phyloP scores from a whole-genome alignment of 2,113 vertebrate species.

The Paratilapia polleni region DNA sequence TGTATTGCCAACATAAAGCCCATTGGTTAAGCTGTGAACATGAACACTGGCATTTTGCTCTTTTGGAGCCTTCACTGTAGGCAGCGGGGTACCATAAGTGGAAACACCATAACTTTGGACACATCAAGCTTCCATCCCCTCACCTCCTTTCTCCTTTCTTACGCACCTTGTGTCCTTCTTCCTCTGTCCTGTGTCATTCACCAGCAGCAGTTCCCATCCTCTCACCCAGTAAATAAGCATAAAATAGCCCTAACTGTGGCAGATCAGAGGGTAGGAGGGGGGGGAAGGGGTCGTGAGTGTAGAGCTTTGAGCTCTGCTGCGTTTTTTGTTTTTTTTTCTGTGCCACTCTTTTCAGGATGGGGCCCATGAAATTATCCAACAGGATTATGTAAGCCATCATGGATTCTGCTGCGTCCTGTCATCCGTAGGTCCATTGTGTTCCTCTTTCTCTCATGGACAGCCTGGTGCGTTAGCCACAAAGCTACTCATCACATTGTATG shows the following conservation, averaged over 20 bases:
- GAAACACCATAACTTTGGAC: neutral
- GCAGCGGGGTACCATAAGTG: too few species aligned
- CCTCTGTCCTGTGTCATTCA: slow-evolving; percentile 27
- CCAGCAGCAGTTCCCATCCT: slow-evolving; percentile 76
- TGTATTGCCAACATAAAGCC: neutral
- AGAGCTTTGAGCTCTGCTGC: slow-evolving; percentile 49
- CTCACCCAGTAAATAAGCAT: slow-evolving; percentile 87
- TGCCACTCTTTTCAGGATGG: slow-evolving; percentile 74
- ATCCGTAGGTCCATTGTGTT: slow-evolving; percentile 56
- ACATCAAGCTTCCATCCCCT: neutral
- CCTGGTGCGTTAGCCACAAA: slow-evolving; percentile 41
- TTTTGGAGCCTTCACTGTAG: too few species aligned
- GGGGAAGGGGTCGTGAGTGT: slow-evolving; percentile 34
- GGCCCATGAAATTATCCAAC: slow-evolving; percentile 80
- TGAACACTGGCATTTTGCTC: neutral
- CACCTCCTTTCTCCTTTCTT: neutral
- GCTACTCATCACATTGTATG: neutral
- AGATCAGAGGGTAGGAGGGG: slow-evolving; percentile 62
- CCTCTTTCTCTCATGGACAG: neutral
- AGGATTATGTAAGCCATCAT: slow-evolving; percentile 79
- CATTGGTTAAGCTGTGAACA: neutral
- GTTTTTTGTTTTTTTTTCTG: slow-evolving; percentile 49
- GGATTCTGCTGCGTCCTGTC: slow-evolving; percentile 61
- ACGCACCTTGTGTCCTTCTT: neutral
- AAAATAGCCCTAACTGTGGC: slow-evolving; percentile 82